phyloP scores from a whole-genome alignment of 2,888 invertebrate species.

The Galerucella pusilla region DNA sequence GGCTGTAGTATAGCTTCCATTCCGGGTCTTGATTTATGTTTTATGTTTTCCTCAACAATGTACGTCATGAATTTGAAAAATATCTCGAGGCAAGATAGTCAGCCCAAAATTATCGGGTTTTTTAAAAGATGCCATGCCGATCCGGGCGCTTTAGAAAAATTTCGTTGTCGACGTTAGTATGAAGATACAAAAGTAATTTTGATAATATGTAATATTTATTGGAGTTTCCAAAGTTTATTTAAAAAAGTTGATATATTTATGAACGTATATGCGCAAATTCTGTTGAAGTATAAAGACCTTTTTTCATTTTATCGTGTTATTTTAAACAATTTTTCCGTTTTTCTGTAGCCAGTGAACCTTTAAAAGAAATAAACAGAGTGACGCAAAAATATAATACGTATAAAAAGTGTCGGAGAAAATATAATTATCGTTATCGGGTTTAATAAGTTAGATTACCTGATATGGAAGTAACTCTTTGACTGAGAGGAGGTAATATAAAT shows the following conservation, averaged over 20 bases:
- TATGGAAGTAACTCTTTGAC: too few relatives aligned
- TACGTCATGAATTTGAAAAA: conserved; percentile 34
- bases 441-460: too few relatives aligned
- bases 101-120: conserved; percentile 31
- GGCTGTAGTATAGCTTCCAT: conserved; percentile 14
- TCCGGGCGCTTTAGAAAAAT: conserved; percentile 25
- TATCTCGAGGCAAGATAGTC: conserved; percentile 29
- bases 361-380: too few relatives aligned
- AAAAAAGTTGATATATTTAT: conserved; percentile 7
- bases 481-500: too few relatives aligned
- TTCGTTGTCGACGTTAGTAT: conserved; percentile 18
- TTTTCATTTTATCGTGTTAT: neutral
- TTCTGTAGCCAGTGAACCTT: too few relatives aligned
- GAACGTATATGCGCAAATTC: conserved; percentile 1
- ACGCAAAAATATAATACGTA: too few relatives aligned
- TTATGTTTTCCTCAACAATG: conserved; percentile 30
- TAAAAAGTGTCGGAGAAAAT: too few relatives aligned
- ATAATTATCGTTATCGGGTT: too few relatives aligned
- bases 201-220: conserved; percentile 30
- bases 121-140: conserved; percentile 22
- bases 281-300: neutral
- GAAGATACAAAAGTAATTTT: conserved; percentile 28
- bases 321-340: neutral
- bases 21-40: conserved; percentile 27
- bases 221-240: conserved; percentile 18